These are phyloP conservation scores for Cheilosia scutellata DNA, from an alignment of 2,888 invertebrate species.

Conservation along the genomic window DNA sequence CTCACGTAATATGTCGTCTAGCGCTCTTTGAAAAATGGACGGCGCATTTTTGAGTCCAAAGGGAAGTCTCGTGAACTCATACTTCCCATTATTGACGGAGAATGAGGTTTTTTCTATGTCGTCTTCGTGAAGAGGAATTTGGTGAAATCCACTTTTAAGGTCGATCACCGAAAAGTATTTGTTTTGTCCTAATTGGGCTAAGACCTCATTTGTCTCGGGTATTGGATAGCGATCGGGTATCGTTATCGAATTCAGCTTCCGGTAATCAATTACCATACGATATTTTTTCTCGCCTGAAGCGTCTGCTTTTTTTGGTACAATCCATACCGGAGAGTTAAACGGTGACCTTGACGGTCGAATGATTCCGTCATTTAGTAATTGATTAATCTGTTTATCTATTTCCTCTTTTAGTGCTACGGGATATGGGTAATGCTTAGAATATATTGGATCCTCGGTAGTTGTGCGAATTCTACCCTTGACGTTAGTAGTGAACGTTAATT, in stretches of 20 bases:
- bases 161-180: slow-evolving; percentile 24
- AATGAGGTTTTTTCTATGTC: slow-evolving; percentile 51
- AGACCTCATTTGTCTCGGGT: too few species aligned
- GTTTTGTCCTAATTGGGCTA: too few species aligned
- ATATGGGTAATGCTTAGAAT: slow-evolving; percentile 42
- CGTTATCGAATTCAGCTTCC: slow-evolving; percentile 39
- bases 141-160: slow-evolving; percentile 41
- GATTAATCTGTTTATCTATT: slow-evolving; percentile 38
- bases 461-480: slow-evolving; percentile 45
- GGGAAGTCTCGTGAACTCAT: slow-evolving; percentile 7
- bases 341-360: slow-evolving; percentile 38
- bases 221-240: slow-evolving; percentile 42
- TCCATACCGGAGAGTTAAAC: neutral
- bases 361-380: slow-evolving; percentile 26
- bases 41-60: slow-evolving; percentile 44
- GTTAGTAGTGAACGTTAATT: slow-evolving; percentile 12
- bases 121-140: slow-evolving; percentile 43
- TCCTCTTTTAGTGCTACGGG: slow-evolving; percentile 32
- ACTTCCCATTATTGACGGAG: slow-evolving; percentile 46
- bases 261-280: slow-evolving; percentile 42
- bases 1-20: slow-evolving; percentile 34
- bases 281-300: slow-evolving; percentile 43
- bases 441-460: slow-evolving; percentile 30
- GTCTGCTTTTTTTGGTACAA: neutral
- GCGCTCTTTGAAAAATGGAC: slow-evolving; percentile 43